Base-by-base conservation (phyloP, 2,113 vertebrate genomes). In the Lycocorax pyrrhopterus region DNA sequence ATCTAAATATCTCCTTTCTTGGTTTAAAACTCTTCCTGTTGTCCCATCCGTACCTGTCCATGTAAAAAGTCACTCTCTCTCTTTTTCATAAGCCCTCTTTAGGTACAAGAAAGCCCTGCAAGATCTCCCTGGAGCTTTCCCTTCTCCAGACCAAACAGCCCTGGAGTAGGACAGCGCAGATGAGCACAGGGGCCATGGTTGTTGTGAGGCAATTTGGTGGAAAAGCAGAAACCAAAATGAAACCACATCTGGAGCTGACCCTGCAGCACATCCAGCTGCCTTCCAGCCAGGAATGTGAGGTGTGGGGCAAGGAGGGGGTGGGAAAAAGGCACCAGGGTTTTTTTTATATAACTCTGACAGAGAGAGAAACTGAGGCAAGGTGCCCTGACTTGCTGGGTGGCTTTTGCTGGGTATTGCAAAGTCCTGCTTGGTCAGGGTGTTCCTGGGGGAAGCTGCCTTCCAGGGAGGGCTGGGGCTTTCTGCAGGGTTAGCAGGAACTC, bases 311-410 rank as follows among this genome's bases (percentile, higher is more conserved):
- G 20, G 59, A 89, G 3, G 4, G 51, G 37, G 12, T 26, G n/a
- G n/a, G 37, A 44, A 69, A 76, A 73, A 75, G 55, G 22, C 64
- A 41, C 18, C 55, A 44, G 53, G 16, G 1, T 6, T 49, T 20
- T 30, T 3, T 7, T 7, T 21, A 58, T 43, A 19, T 6, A 64
- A 44, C 46, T 77, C 60, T 82, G 58, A 26, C 27, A 81, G 53
- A 71, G 52, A 79, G 59, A 66, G 53, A 88, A 95, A 69, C 83
- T 77, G 91, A 88, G 71, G 58, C 83, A 83, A 73, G 37, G 37
- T 37, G 37, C 51, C 55, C 59, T 62, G 81, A 53, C 59, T 49
- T 37, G 47, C 44, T 89, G 86, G 7, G n/a, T 84, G 77, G 17
- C 3, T 93, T 94, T 76, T 74, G 27, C 27, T 77, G 35, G 10